Evolutionary conservation across 2,888 invertebrate species (phyloP).

Genomic region (Leptopilina myrica): DNA sequence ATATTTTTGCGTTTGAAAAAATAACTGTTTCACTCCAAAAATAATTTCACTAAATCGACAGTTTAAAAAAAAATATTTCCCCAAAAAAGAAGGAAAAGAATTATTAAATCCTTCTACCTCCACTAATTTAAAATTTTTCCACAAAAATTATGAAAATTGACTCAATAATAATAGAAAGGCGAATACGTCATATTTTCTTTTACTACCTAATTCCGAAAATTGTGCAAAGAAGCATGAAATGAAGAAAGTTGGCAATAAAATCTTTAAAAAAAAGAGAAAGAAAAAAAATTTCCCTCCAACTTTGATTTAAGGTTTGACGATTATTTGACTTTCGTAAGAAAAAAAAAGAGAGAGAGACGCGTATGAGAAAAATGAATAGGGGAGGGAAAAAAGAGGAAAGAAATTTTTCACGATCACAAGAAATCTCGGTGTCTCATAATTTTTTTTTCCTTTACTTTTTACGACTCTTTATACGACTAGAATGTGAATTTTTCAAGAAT

Average conservation of each 20-base stretch:
- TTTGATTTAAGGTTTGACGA: constrained; percentile 13
- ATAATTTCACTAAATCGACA: too few species aligned
- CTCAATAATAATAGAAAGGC: background rate
- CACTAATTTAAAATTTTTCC: background rate
- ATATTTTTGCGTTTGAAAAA: too few species aligned
- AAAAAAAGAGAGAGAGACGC: background rate
- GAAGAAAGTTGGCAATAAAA: constrained; percentile 7
- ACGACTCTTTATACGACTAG: background rate
- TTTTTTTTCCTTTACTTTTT: too few species aligned
- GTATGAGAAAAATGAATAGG: background rate
- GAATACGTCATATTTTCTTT: background rate
- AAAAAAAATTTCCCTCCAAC: background rate
- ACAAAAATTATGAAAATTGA: background rate
- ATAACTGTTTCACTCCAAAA: too few species aligned
- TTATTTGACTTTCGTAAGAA: constrained; percentile 22
- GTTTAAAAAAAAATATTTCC: background rate
- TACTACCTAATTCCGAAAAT: background rate
- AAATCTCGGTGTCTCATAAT: background rate
- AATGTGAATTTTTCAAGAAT: constrained; percentile 12
- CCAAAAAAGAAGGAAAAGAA: too few species aligned
- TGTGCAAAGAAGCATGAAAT: constrained; percentile 6
- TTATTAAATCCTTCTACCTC: background rate
- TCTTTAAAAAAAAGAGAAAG: background rate
- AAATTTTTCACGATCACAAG: background rate
- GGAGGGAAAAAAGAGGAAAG: background rate